Evolutionary conservation across 2,113 vertebrate genomes (phyloP).

Genomic region (Martes martes): DNA sequence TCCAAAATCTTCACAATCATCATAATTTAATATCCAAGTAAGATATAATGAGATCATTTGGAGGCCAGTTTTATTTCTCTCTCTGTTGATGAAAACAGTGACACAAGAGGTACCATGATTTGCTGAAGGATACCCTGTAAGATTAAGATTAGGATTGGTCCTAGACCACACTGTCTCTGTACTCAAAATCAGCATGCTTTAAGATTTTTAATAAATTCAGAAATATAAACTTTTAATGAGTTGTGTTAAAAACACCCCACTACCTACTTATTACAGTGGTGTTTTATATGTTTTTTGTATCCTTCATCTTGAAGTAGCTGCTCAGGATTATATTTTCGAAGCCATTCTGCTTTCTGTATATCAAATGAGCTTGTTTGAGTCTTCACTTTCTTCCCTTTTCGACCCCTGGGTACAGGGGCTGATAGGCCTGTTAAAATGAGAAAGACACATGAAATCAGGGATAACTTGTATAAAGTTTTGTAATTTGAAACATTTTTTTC

Average conservation of each 20-base stretch:
- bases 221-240: background rate
- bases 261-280: conserved; percentile 99
- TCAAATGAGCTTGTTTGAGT: conserved; percentile 96
- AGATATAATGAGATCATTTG: background rate
- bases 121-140: background rate
- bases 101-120: background rate
- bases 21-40: background rate
- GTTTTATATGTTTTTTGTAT: conserved; percentile 99
- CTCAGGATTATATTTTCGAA: conserved; percentile 97
- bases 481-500: conserved; percentile 1
- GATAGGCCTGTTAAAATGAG: conserved; percentile 88
- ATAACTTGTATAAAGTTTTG: background rate
- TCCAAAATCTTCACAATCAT: conserved; percentile 37
- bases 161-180: background rate
- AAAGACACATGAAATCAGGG: conserved; percentile 33
- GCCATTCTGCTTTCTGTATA: conserved; percentile 99
- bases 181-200: background rate
- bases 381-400: conserved; percentile 99
- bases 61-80: conserved; percentile 22
- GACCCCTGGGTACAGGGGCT: conserved; percentile 96
- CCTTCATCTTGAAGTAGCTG: conserved; percentile 97
- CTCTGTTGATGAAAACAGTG: conserved; percentile 11
- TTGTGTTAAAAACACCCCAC: background rate
- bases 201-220: background rate
- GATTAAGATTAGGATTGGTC: background rate